phyloP scores from a whole-genome alignment of 1,140 invertebrate species.

The Drosophila dunni region DNA sequence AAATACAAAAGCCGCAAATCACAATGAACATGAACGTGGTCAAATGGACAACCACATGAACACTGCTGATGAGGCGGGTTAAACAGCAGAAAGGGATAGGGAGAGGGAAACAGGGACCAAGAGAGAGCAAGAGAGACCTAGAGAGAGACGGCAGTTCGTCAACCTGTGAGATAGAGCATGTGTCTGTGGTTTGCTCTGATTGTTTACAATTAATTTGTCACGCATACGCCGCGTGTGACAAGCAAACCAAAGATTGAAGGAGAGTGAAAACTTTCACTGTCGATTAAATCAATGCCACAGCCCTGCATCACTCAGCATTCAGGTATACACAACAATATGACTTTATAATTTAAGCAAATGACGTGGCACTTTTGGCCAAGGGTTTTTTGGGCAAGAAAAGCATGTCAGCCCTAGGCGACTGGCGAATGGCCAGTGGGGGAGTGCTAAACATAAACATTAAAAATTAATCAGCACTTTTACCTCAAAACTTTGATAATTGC shows the following conservation, averaged over 20 bases:
- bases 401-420: not conserved
- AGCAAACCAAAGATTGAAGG: not conserved
- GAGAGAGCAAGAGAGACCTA: not conserved
- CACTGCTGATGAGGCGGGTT: constrained; percentile 66
- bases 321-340: constrained; percentile 51
- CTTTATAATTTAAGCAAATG: constrained; percentile 76
- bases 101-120: not conserved
- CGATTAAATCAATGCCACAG: constrained; percentile 33
- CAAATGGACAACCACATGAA: constrained; percentile 49
- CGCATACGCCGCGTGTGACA: constrained; percentile 27
- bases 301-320: not conserved
- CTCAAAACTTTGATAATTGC: constrained; percentile 78
- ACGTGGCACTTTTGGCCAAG: constrained; percentile 40
- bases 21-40: constrained; percentile 73
- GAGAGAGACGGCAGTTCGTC: too few relatives aligned
- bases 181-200: constrained; percentile 12
- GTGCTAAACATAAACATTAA: constrained; percentile 76
- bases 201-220: constrained; percentile 54
- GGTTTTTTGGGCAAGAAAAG: not conserved
- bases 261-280: constrained; percentile 7
- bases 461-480: constrained; percentile 82
- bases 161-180: not conserved
- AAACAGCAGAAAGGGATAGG: constrained; percentile 4
- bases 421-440: constrained; percentile 5
- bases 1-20: constrained; percentile 74